phyloP scores from a whole-genome alignment of 2,113 vertebrate species.

The Labeo catla region DNA sequence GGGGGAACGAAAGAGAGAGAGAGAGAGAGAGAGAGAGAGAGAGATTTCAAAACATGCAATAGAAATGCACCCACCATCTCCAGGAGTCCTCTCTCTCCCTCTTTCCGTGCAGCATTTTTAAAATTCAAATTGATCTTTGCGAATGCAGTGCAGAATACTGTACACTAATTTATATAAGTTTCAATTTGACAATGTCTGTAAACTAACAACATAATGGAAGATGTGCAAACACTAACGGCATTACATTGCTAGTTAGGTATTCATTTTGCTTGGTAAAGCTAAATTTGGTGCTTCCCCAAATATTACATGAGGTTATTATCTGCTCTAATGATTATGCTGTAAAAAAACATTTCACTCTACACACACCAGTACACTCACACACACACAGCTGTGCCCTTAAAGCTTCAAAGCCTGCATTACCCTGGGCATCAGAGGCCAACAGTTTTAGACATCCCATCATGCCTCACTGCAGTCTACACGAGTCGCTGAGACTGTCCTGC shows the following conservation, averaged over 20 bases:
- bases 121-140: background rate
- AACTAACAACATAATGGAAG: background rate
- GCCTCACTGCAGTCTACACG: constrained; percentile 30
- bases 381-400: constrained; percentile 38
- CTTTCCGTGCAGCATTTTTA: constrained; percentile 23
- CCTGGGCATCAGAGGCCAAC: constrained; percentile 9
- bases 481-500: constrained; percentile 5
- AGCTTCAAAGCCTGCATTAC: constrained; percentile 27
- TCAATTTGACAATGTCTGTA: background rate
- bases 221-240: background rate
- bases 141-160: background rate
- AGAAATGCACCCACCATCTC: constrained; percentile 51
- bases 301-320: constrained; percentile 8
- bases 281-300: constrained; percentile 19
- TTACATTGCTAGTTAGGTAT: background rate
- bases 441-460: constrained; percentile 31
- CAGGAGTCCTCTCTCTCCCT: constrained; percentile 12
- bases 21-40: constrained; percentile 53
- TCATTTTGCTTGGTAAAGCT: background rate
- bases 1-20: constrained; percentile 65
- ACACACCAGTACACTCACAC: background rate
- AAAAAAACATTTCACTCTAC: background rate
- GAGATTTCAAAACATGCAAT: constrained; percentile 58
- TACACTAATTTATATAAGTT: background rate
- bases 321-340: constrained; percentile 31